Conservation (phyloP, 2,797 vertebrate species). For the Micromesistius poutassou region DNA sequence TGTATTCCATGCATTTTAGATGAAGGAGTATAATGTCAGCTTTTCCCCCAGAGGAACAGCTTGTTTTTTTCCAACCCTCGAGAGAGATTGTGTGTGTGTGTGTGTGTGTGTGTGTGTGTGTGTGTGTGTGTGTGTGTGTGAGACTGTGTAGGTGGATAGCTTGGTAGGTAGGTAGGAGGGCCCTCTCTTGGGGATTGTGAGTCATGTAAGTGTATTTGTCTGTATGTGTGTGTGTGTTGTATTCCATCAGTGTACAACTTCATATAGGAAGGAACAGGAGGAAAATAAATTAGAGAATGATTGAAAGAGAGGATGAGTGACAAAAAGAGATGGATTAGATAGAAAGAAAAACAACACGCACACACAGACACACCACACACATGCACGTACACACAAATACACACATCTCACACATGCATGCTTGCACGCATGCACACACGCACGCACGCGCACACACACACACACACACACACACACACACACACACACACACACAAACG, state of each 20-base stretch:
- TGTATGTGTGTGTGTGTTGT: conserved; percentile 17
- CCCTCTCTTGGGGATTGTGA: no score
- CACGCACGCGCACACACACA: conserved; percentile 12
- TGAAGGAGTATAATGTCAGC: conserved; percentile 42
- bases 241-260: not conserved
- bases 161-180: no score
- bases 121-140: not conserved
- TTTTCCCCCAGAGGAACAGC: conserved; percentile 32
- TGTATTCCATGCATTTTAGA: conserved; percentile 52
- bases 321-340: not conserved
- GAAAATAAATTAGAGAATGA: no score
- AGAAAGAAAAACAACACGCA: not conserved
- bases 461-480: conserved; percentile 12
- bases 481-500: not conserved
- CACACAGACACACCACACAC: not conserved
- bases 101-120: conserved; percentile 3
- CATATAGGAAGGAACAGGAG: no score
- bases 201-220: no score
- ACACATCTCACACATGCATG: no score
- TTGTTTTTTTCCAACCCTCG: conserved; percentile 22
- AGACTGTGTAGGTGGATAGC: no score
- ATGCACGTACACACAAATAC: no score
- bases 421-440: no score
- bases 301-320: not conserved
- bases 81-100: conserved; percentile 10